Evolutionary conservation across 2,888 invertebrate species (phyloP).

Genomic region (Cephus nigrinus): DNA sequence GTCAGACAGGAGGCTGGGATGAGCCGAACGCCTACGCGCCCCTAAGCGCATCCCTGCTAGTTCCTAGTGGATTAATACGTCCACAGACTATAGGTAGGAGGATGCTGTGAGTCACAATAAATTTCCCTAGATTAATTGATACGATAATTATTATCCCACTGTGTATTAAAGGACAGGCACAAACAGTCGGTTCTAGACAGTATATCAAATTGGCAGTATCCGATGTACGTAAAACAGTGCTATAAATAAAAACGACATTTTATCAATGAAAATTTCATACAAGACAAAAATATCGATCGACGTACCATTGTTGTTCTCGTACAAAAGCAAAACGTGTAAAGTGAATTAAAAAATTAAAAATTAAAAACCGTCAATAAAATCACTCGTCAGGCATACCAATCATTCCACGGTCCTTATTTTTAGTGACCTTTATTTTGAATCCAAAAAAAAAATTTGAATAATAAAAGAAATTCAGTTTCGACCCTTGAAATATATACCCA

Average conservation of each 20-base stretch:
- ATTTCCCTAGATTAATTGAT: background rate
- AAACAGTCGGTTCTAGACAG: background rate
- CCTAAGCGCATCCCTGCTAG: background rate
- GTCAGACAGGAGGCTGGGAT: background rate
- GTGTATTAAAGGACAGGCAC: background rate
- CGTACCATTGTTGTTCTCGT: no score
- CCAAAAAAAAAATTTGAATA: background rate
- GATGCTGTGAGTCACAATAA: background rate
- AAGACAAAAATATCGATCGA: background rate
- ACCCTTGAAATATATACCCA: background rate
- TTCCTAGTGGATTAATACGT: background rate
- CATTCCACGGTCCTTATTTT: no score
- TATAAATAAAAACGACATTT: background rate
- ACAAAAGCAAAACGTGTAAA: no score
- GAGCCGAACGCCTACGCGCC: background rate
- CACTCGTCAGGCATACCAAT: no score
- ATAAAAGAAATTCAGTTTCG: background rate
- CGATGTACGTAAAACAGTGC: background rate
- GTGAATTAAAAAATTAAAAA: background rate
- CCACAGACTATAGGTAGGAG: background rate
- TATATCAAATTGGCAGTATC: no score
- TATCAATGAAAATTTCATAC: background rate
- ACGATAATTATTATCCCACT: background rate
- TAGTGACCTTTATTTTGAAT: background rate
- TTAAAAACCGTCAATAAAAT: background rate